A percentile compares a stretch with the other conserved stretches of the same genome.
Evolutionary conservation across 2,888 invertebrate genomes (phyloP).

Genomic region (Parapristionchus giblindavisi): DNA sequence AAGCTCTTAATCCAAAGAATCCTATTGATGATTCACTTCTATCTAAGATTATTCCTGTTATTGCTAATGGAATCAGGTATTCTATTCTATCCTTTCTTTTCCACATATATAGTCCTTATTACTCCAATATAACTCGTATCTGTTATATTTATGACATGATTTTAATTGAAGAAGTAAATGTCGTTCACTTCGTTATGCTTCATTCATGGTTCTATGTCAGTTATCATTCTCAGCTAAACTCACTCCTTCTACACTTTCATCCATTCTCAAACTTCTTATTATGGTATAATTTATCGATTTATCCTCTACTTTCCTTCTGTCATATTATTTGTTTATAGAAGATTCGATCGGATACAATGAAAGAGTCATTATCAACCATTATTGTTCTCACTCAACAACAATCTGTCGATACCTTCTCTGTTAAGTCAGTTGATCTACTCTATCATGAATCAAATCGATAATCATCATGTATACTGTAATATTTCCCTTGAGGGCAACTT

Average conservation of each 20-base stretch:
- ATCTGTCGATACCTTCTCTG: slow-evolving; percentile 51
- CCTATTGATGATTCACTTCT: slow-evolving; percentile 77
- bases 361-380: slow-evolving; percentile 54
- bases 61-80: slow-evolving; percentile 62
- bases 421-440: slow-evolving; percentile 46
- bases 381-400: slow-evolving; percentile 66
- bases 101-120: neutral
- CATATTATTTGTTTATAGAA: slow-evolving; percentile 50
- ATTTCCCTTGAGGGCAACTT: slow-evolving; percentile 6
- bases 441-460: neutral
- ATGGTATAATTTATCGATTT: slow-evolving; percentile 44
- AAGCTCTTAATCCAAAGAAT: slow-evolving; percentile 77
- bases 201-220: slow-evolving; percentile 59
- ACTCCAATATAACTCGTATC: too few species aligned
- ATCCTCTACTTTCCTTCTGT: neutral
- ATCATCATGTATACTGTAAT: neutral
- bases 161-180: slow-evolving; percentile 45
- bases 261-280: slow-evolving; percentile 58
- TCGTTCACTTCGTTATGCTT: slow-evolving; percentile 48
- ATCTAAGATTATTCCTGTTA: slow-evolving; percentile 60
- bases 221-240: slow-evolving; percentile 56
- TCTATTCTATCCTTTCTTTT: slow-evolving; percentile 2
- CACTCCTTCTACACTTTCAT: slow-evolving; percentile 47
- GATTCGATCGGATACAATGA: slow-evolving; percentile 47
- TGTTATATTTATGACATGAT: neutral